phyloP scores from a whole-genome alignment of 2,888 invertebrate genomes.

The Acronicta aceris region DNA sequence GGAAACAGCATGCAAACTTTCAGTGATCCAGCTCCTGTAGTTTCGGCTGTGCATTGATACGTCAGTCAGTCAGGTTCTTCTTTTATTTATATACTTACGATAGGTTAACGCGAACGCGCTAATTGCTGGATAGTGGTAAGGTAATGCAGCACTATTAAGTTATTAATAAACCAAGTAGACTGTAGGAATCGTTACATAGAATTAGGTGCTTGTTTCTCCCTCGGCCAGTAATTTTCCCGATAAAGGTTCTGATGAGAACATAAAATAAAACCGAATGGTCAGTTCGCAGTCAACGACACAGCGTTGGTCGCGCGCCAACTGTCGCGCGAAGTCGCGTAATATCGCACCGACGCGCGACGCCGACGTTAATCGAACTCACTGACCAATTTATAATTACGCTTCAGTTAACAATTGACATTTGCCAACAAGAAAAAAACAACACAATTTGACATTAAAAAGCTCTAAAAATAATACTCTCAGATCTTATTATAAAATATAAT shows the following conservation, averaged over 20 bases:
- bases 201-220: constrained; percentile 43
- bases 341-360: constrained; percentile 45
- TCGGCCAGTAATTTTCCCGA: constrained; percentile 69
- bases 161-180: constrained; percentile 21
- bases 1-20: too few relatives aligned
- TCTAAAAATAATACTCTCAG: constrained; percentile 33
- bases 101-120: not conserved
- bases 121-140: not conserved
- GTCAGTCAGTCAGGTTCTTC: too few relatives aligned
- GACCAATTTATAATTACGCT: constrained; percentile 61
- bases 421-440: constrained; percentile 45
- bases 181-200: constrained; percentile 26
- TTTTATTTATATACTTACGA: too few relatives aligned
- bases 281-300: constrained; percentile 75
- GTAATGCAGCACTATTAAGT: constrained; percentile 9
- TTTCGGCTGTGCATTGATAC: too few relatives aligned
- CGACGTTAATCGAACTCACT: constrained; percentile 58
- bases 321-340: constrained; percentile 62
- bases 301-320: constrained; percentile 84
- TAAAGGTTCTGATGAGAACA: constrained; percentile 82
- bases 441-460: constrained; percentile 43
- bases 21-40: too few relatives aligned
- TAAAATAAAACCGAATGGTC: constrained; percentile 85
- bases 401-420: constrained; percentile 61
- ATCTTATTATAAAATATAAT: constrained; percentile 45